Evolutionary conservation across 1,140 invertebrate genomes (phyloP), one percentile per base, ranked within the genome.

Genomic region (Diplogasteroides magnus): DNA sequence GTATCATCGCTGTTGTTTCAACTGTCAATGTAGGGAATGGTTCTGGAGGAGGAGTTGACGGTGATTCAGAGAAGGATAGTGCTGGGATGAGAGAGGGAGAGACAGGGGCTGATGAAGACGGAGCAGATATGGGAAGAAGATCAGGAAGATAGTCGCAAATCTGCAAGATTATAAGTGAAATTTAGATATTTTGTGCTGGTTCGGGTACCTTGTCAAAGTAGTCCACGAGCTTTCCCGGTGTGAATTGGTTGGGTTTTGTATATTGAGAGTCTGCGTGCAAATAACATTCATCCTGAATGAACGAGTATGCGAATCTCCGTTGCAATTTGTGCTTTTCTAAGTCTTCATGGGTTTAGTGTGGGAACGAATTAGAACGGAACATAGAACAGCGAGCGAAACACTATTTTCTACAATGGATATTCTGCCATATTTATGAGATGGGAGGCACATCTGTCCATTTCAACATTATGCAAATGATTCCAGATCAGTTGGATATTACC

Each of bases 181-280:
- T 57, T 37, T 23, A 6, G 31, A 58, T 55, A 1, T 64, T 26
- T 15, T 32, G 28, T 13, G 62, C 31, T 1, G 61, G 60, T 32
- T 82, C 80, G 64, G 80, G 82, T 25, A 82, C 69, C 76, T 81
- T 81, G 65, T 81, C 79, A 57, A 78, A 81, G 64, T 81, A 81
- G 58, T 81, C 80, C 26, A 74, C 76, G 27, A 68, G 66, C n/a
- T 67, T 71, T 15, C 71, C 69, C n/a, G 67, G 37, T 25, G 70
- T 27, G 55, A 82, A 82, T 11, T 77, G 66, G 31, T 78, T 70
- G n/a, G 78, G 76, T 56, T 78, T 59, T 3, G 77, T 75, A 62
- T 76, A 77, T 60, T 81, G 76, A 56, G 69, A 77, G 26, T 75
- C 70, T 31, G 75, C 76, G 29, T 78, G 79, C 2, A 81, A 67